Conservation (phyloP, 2,797 vertebrate genomes). For the Sternotherus odoratus region DNA sequence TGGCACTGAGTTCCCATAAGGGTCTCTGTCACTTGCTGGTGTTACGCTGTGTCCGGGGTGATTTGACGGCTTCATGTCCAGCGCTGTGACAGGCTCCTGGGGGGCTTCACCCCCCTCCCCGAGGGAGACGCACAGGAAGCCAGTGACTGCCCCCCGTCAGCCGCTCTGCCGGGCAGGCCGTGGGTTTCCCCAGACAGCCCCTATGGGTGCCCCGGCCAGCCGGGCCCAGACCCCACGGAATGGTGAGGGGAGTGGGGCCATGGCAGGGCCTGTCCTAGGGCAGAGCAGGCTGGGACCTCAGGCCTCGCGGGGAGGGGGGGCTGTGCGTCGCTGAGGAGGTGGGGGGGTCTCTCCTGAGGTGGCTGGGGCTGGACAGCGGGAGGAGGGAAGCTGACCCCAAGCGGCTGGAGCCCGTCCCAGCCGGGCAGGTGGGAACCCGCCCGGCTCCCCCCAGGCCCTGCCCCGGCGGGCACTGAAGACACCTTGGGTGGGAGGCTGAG, state of each 20-base stretch:
- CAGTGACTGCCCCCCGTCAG: background rate
- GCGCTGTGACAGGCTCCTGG: no score
- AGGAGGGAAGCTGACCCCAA: no score
- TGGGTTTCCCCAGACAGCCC: background rate
- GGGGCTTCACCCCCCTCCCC: no score
- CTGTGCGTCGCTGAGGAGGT: background rate
- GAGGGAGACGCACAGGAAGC: background rate
- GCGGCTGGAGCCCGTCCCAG: no score
- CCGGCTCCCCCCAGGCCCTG: background rate
- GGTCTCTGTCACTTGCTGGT: background rate
- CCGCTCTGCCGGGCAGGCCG: no score
- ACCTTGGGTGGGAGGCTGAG: no score
- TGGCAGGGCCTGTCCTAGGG: no score
- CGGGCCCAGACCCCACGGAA: background rate
- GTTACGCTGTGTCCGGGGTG: no score
- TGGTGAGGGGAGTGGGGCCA: no score
- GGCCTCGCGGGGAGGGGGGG: background rate
- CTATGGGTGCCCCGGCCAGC: no score
- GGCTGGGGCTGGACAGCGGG: background rate
- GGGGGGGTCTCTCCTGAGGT: background rate
- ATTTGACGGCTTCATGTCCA: no score
- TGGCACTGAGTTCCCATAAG: background rate
- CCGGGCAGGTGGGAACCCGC: background rate
- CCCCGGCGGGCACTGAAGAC: fast-evolving
- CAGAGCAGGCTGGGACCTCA: no score